Conservation (phyloP, 2,113 vertebrate species). For the Mellivora capensis region DNA sequence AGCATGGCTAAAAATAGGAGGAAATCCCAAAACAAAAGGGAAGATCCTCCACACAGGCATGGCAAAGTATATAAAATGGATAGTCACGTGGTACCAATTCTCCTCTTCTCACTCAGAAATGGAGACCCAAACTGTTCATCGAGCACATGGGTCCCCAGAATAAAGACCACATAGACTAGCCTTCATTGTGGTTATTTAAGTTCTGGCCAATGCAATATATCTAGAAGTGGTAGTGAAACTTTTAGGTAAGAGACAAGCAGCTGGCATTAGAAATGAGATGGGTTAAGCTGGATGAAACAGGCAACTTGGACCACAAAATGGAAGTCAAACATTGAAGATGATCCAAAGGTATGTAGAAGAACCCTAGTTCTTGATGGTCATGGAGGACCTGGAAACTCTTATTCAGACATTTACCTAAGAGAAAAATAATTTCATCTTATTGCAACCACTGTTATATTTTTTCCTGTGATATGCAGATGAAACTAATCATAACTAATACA, state of each 20-base stretch:
- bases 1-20: neutral
- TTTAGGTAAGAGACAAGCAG: accelerated
- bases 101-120: neutral
- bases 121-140: neutral
- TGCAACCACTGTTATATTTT: neutral
- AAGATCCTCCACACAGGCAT: neutral
- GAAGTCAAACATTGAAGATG: neutral
- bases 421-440: neutral
- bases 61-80: neutral
- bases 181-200: neutral
- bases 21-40: neutral
- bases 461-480: slow-evolving; percentile 31
- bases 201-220: neutral
- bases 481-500: slow-evolving; percentile 49
- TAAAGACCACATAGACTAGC: neutral
- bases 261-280: neutral
- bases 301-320: neutral
- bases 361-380: neutral
- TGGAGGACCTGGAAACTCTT: neutral
- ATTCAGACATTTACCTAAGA: neutral
- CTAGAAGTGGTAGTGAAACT: neutral
- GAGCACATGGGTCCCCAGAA: neutral
- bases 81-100: neutral
- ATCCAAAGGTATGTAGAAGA: neutral
- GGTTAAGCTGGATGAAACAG: neutral